Conservation (phyloP, 2,113 vertebrate genomes). For the Acrocephalus arundinaceus region DNA sequence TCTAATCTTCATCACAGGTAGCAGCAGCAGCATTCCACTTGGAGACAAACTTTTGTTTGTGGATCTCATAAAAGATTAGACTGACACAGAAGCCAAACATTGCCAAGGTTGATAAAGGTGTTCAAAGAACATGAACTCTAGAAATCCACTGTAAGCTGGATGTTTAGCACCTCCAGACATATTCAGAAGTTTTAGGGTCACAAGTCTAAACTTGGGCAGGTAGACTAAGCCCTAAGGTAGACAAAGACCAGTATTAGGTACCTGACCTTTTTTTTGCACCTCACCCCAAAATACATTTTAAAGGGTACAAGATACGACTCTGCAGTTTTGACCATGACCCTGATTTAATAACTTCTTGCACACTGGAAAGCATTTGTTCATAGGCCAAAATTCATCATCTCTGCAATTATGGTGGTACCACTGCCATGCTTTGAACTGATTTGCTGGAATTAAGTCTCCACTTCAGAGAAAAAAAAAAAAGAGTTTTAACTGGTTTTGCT, state of each 20-base stretch:
- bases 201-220: background rate
- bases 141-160: background rate
- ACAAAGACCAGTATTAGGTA: background rate
- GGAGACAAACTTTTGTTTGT: background rate
- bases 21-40: background rate
- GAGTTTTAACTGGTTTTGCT: background rate
- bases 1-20: background rate
- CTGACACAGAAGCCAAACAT: background rate
- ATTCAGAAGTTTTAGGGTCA: background rate
- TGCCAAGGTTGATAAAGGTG: background rate
- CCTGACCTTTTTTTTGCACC: background rate
- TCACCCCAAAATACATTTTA: background rate
- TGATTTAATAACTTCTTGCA: background rate
- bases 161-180: background rate
- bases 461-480: background rate
- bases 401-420: background rate
- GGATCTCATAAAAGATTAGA: background rate
- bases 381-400: background rate
- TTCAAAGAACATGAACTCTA: background rate
- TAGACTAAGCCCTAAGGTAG: background rate
- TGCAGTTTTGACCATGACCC: background rate
- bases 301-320: background rate
- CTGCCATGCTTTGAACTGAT: background rate
- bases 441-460: background rate
- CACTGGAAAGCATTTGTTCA: background rate